phyloP scores from a whole-genome alignment of 2,888 invertebrate genomes.

The Dusona sp. region DNA sequence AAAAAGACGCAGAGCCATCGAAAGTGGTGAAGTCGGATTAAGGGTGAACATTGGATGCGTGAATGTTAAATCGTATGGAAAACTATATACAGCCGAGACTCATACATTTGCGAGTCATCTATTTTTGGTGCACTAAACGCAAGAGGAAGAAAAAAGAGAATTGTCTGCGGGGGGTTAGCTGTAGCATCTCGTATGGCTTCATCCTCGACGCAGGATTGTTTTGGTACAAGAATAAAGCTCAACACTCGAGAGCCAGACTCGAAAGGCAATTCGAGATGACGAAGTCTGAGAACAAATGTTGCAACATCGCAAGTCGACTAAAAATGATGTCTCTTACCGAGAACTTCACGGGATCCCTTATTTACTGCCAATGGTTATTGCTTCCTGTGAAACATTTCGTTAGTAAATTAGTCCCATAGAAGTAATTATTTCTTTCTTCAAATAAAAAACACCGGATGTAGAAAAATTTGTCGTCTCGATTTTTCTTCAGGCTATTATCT shows the following conservation, averaged over 20 bases:
- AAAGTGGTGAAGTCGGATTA: conserved; percentile 1
- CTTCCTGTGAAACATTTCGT: not conserved
- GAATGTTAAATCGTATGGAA: conserved; percentile 57
- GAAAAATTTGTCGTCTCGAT: too few relatives aligned
- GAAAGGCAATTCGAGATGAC: conserved; percentile 49
- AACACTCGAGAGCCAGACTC: conserved; percentile 27
- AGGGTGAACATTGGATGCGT: not conserved
- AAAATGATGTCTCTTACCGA: not conserved
- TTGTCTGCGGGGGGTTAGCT: conserved; percentile 64
- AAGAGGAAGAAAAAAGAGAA: conserved; percentile 59
- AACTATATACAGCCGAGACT: conserved; percentile 58
- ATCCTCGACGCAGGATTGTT: conserved; percentile 71
- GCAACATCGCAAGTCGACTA: not conserved
- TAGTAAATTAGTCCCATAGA: not conserved
- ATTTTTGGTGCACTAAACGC: conserved; percentile 72
- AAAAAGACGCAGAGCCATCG: not conserved
- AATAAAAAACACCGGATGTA: not conserved
- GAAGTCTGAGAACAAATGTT: conserved; percentile 30
- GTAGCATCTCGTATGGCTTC: conserved; percentile 58
- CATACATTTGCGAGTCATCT: conserved; percentile 69
- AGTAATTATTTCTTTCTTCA: not conserved
- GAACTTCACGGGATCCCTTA: not conserved
- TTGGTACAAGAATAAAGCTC: conserved; percentile 73
- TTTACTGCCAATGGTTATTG: not conserved
- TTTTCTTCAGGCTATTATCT: too few relatives aligned